phyloP scores from a whole-genome alignment of 2,797 vertebrate genomes.

The Heteromormyrus szaboi region DNA sequence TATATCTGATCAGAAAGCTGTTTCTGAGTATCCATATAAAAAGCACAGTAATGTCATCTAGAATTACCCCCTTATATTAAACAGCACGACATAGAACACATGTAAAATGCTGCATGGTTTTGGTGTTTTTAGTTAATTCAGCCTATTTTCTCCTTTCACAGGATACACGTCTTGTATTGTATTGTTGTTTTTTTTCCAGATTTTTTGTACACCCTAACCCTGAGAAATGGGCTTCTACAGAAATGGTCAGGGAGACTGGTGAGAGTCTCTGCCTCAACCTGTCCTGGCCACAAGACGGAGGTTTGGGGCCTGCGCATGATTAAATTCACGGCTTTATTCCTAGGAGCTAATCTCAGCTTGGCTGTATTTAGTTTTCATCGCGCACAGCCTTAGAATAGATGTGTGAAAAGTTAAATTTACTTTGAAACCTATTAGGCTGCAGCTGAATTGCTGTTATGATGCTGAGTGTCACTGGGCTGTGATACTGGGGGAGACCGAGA shows the following conservation, averaged over 20 bases:
- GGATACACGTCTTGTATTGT: not conserved
- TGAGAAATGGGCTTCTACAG: not conserved
- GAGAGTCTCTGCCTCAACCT: constrained; percentile 66
- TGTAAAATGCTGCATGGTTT: not conserved
- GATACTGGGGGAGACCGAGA: not conserved
- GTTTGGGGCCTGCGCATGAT: constrained; percentile 54
- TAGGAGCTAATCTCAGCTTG: constrained; percentile 23
- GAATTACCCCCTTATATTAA: not conserved
- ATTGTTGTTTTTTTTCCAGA: not conserved
- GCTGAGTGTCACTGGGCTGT: constrained; percentile 37
- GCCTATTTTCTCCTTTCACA: not conserved
- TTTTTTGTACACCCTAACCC: not conserved
- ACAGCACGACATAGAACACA: not conserved
- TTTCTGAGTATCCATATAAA: not conserved
- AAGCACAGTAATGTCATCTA: not conserved
- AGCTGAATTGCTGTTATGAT: constrained; percentile 55
- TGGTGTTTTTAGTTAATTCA: not conserved
- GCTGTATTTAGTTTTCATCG: constrained; percentile 45
- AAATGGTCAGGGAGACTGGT: constrained; percentile 59
- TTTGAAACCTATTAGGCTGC: constrained; percentile 67
- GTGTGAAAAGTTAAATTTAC: constrained; percentile 71
- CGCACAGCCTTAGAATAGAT: constrained; percentile 56
- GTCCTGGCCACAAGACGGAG: constrained; percentile 62
- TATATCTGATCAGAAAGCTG: not conserved
- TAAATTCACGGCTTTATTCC: constrained; percentile 70